These are phyloP conservation scores for Chalcis sispes DNA, from an alignment of 2,888 invertebrate genomes.

Conservation along the genomic window DNA sequence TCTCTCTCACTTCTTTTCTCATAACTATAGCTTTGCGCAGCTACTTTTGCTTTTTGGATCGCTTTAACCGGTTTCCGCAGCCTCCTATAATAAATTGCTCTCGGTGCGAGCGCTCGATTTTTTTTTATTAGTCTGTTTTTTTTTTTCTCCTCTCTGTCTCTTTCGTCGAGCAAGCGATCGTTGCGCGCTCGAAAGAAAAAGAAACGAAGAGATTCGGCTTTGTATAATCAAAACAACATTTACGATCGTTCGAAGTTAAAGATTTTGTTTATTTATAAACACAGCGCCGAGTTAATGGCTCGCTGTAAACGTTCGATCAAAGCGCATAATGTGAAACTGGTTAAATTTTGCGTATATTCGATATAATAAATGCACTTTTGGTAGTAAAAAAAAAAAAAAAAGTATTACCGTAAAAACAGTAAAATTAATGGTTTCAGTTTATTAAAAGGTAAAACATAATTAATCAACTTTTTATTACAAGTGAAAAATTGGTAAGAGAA, in stretches of 20 bases:
- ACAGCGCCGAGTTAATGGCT: background rate
- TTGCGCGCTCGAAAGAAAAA: slow-evolving; percentile 5
- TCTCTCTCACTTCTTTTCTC: background rate
- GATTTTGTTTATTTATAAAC: slow-evolving; percentile 33
- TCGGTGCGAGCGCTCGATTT: slow-evolving; percentile 8
- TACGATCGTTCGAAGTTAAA: slow-evolving; percentile 34
- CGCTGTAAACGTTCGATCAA: background rate
- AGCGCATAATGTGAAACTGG: too few species aligned
- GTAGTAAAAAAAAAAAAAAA: too few species aligned
- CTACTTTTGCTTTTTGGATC: slow-evolving; percentile 40
- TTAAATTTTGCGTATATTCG: too few species aligned
- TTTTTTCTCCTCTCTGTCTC: background rate
- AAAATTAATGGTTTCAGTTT: too few species aligned
- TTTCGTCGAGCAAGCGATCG: background rate
- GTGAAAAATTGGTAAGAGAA: too few species aligned
- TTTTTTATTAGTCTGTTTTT: slow-evolving; percentile 1
- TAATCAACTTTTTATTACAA: too few species aligned
- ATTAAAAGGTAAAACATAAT: too few species aligned
- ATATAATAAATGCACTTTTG: too few species aligned
- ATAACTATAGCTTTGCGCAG: slow-evolving; percentile 6
- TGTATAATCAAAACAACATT: slow-evolving; percentile 51
- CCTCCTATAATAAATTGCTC: slow-evolving; percentile 55
- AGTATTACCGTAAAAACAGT: too few species aligned
- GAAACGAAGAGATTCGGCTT: slow-evolving; percentile 50
- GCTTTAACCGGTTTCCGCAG: slow-evolving; percentile 54